Conservation (phyloP, 2,113 vertebrate species). For the Hyaena hyaena region DNA sequence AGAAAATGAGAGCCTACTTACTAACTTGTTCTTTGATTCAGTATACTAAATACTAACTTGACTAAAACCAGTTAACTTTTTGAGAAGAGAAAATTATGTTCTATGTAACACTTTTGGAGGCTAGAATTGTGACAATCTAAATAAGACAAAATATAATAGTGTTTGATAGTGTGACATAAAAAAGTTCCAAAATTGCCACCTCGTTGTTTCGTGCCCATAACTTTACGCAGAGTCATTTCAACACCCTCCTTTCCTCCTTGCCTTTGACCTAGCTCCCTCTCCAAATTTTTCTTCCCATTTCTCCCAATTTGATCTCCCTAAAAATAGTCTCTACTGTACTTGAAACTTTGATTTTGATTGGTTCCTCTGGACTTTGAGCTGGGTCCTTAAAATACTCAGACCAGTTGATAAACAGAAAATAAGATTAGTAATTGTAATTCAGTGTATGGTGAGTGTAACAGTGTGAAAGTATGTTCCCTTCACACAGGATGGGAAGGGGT, state of each 20-base stretch:
- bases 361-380: background rate
- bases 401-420: background rate
- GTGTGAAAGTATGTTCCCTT: background rate
- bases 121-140: background rate
- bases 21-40: background rate
- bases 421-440: background rate
- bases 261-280: background rate
- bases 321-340: background rate
- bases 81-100: background rate
- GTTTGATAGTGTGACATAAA: background rate
- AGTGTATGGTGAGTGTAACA: background rate
- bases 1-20: background rate
- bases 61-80: background rate
- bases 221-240: background rate
- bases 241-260: background rate
- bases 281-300: background rate
- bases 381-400: background rate
- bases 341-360: background rate
- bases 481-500: background rate
- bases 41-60: background rate
- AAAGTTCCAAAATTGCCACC: background rate
- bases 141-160: background rate
- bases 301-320: background rate
- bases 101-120: background rate
- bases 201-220: background rate